Conservation (phyloP, 2,888 invertebrate genomes). For the Nomada hirtipes region DNA sequence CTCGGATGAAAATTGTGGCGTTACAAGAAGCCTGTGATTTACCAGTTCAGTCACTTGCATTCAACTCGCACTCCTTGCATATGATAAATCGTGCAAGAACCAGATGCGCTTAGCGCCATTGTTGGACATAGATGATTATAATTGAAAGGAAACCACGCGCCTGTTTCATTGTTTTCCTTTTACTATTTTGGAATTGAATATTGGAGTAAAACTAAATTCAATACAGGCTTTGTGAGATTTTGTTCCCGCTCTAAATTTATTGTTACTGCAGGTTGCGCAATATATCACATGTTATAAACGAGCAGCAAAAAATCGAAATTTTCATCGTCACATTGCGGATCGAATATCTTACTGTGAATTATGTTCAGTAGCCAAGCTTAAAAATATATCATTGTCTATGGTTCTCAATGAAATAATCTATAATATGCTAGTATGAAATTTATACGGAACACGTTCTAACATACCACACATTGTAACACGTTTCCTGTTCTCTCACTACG, state of each 20-base stretch:
- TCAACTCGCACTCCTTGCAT: neutral
- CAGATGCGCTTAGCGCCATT: neutral
- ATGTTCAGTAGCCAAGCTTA: no score
- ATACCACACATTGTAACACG: no score
- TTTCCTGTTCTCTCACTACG: no score
- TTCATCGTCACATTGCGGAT: no score
- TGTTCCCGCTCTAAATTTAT: neutral
- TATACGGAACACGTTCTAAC: no score
- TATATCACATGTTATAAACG: no score
- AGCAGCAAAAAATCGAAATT: no score
- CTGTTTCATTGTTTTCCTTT: neutral
- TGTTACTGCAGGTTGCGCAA: no score
- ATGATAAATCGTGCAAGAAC: conserved; percentile 9
- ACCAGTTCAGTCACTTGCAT: conserved; percentile 16
- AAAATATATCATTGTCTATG: no score
- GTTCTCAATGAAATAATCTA: no score
- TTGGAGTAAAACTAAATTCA: neutral
- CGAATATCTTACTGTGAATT: no score
- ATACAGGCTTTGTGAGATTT: neutral
- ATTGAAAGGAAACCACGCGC: neutral
- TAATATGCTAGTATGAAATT: no score
- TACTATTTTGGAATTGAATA: neutral
- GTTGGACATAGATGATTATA: neutral
- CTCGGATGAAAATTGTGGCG: conserved; percentile 18
- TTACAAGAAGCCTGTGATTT: neutral